Percentiles rank a stretch among this genome's conserved stretches.
Conservation (phyloP, 2,113 vertebrate genomes). For the Cyprinodon brontotheroides region DNA sequence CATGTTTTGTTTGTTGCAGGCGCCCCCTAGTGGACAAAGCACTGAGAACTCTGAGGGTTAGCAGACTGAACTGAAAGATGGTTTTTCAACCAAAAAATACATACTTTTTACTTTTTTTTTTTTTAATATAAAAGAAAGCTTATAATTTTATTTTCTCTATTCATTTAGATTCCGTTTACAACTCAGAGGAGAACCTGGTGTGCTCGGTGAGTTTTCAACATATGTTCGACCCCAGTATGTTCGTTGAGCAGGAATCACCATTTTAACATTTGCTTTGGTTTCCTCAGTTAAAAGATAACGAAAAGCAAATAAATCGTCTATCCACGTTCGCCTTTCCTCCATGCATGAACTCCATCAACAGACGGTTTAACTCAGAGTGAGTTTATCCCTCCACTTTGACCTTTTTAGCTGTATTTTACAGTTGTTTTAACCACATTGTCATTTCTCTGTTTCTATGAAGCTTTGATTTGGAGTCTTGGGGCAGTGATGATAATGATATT, state of each 20-base stretch:
- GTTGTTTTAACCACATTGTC: not conserved
- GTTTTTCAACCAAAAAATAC: not conserved
- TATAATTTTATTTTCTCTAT: not conserved
- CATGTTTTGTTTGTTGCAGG: constrained; percentile 61
- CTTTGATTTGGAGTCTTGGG: constrained; percentile 79
- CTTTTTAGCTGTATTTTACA: not conserved
- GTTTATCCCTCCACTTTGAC: constrained; percentile 17
- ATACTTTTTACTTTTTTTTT: not conserved
- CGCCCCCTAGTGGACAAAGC: constrained; percentile 52
- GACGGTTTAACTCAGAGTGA: constrained; percentile 80
- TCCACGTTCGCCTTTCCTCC: constrained; percentile 94
- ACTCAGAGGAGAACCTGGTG: constrained; percentile 77
- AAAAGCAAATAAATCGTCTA: constrained; percentile 93
- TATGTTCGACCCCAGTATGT: not conserved
- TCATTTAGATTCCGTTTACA: constrained; percentile 62
- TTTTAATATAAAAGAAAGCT: not conserved
- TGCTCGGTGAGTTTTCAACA: constrained; percentile 59
- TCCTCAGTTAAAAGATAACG: constrained; percentile 75
- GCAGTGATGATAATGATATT: constrained; percentile 79
- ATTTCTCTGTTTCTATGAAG: constrained; percentile 38
- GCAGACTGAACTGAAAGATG: constrained; percentile 1
- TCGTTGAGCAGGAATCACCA: not conserved
- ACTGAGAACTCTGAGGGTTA: constrained; percentile 70
- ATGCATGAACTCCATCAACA: constrained; percentile 88
- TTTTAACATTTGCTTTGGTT: not conserved